A percentile compares a stretch with the other conserved stretches of the same genome.
Conservation (phyloP, 1,140 invertebrate species). For the Calliphora vicina region DNA sequence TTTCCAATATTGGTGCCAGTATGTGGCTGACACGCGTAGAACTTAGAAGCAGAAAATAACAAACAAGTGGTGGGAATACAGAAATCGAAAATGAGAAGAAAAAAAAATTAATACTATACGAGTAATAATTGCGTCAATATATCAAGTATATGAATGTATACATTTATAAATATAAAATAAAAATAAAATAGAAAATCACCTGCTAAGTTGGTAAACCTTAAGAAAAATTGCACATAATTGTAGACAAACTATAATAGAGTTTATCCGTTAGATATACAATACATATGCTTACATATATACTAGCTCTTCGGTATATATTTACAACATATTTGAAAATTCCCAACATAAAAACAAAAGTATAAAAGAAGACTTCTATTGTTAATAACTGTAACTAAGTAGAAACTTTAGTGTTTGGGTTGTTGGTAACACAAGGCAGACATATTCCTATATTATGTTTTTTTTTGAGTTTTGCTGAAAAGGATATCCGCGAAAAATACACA, state of each 20-base stretch:
- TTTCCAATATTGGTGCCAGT: constrained; percentile 20
- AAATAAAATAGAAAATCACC: not conserved
- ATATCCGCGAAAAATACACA: not conserved
- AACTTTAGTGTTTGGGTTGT: too few species aligned
- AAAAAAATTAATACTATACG: not conserved
- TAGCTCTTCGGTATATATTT: not conserved
- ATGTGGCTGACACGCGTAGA: constrained; percentile 16
- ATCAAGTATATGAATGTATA: not conserved
- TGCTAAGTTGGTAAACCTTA: not conserved
- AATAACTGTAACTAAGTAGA: not conserved
- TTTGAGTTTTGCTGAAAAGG: not conserved
- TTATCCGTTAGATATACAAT: not conserved
- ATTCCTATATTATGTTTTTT: not conserved
- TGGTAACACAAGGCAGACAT: too few species aligned
- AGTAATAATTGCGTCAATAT: constrained; percentile 24
- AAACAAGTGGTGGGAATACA: not conserved
- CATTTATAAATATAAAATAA: not conserved
- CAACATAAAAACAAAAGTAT: not conserved
- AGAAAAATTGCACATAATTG: not conserved
- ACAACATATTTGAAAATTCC: not conserved
- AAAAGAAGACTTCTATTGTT: not conserved
- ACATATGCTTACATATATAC: not conserved
- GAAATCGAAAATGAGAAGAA: not conserved
- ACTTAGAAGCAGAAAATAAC: not conserved
- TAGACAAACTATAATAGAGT: too few species aligned